Percentiles rank a stretch among this genome's conserved stretches.
Evolutionary conservation across 2,888 invertebrate genomes (phyloP).

Genomic region (Allophyes oxyacanthae): DNA sequence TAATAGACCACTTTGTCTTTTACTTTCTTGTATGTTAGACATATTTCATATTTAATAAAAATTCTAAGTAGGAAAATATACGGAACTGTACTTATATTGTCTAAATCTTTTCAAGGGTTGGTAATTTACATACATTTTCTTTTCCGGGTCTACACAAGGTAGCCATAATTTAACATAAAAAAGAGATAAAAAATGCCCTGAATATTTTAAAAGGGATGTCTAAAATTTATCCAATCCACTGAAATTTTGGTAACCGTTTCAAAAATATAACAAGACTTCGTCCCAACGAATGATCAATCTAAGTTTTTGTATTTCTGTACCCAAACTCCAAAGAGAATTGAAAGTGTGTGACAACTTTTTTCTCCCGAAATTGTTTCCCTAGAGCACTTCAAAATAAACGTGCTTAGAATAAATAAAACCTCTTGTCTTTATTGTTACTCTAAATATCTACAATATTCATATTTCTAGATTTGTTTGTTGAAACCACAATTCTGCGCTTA

Average conservation of each 20-base stretch:
- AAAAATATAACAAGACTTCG: slow-evolving; percentile 16
- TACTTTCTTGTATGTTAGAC: no score
- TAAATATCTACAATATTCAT: slow-evolving; percentile 26
- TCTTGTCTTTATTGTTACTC: slow-evolving; percentile 11
- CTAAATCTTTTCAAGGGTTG: slow-evolving; percentile 9
- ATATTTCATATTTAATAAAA: no score
- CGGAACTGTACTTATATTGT: slow-evolving; percentile 2
- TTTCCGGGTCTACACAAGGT: slow-evolving; percentile 2
- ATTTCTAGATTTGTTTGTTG: slow-evolving; percentile 27
- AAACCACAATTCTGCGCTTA: slow-evolving; percentile 17
- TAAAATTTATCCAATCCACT: slow-evolving; percentile 17
- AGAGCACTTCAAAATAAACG: slow-evolving; percentile 31
- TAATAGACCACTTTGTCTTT: no score
- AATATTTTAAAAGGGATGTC: slow-evolving; percentile 25
- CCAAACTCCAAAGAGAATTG: slow-evolving; percentile 15
- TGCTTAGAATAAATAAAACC: slow-evolving; percentile 35
- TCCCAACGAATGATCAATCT: slow-evolving; percentile 32
- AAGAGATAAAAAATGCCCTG: slow-evolving; percentile 10
- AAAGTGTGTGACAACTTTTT: slow-evolving; percentile 33
- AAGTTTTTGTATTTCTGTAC: slow-evolving; percentile 31
- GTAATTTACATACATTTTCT: slow-evolving; percentile 15
- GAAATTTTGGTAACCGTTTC: slow-evolving; percentile 9
- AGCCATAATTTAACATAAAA: slow-evolving; percentile 32
- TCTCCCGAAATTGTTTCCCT: slow-evolving; percentile 28
- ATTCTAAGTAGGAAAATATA: not conserved